phyloP scores from a whole-genome alignment of 2,113 vertebrate species.

The Lota lota region DNA sequence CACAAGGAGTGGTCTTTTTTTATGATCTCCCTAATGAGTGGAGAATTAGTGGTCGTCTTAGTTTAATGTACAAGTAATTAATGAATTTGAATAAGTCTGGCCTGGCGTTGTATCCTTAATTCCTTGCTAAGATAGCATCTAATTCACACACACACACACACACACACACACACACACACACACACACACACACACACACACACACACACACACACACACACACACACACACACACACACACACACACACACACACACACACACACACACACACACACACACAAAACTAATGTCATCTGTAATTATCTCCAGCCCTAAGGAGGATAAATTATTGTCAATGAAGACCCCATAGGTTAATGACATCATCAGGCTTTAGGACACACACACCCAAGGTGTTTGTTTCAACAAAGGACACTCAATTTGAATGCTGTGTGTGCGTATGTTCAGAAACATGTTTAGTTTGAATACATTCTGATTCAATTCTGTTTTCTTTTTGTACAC shows the following conservation, averaged over 20 bases:
- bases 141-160: not conserved
- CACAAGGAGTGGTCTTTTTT: constrained; percentile 6
- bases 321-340: not conserved
- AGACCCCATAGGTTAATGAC: not conserved
- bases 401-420: no score
- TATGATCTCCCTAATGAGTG: constrained; percentile 17
- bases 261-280: no score
- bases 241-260: no score
- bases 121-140: not conserved
- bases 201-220: no score
- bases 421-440: no score
- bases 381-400: not conserved
- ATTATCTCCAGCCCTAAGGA: not conserved
- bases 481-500: no score
- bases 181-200: not conserved
- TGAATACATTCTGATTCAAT: no score
- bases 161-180: not conserved
- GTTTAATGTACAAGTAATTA: constrained; percentile 26
- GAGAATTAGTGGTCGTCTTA: not conserved
- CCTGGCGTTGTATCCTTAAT: not conserved
- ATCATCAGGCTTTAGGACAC: not conserved
- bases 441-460: no score
- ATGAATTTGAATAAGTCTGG: constrained; percentile 6
- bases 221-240: not conserved
- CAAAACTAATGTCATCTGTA: not conserved